A percentile compares a stretch with the other conserved stretches of the same genome.
Conservation (phyloP, 1,140 invertebrate genomes). For the Drosophila neocordata region DNA sequence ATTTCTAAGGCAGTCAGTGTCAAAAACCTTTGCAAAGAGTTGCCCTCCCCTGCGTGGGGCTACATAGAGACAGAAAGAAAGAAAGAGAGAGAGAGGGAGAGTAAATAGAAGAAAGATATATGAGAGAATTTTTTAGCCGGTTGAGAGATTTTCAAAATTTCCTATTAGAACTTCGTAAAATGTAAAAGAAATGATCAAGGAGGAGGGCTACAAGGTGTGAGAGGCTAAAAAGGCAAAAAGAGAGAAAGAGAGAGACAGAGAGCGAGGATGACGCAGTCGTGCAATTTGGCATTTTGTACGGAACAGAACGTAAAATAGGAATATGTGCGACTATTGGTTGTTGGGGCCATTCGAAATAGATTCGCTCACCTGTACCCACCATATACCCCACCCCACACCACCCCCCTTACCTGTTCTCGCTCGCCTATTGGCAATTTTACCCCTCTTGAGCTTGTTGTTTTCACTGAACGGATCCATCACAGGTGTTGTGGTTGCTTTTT, state of each 20-base stretch:
- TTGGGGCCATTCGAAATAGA: constrained; percentile 62
- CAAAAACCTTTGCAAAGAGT: constrained; percentile 63
- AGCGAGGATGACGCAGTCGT: constrained; percentile 59
- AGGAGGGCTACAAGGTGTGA: too few relatives aligned
- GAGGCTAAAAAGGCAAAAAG: background rate
- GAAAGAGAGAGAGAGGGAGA: constrained; percentile 11
- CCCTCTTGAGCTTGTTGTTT: constrained; percentile 2
- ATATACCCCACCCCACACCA: background rate
- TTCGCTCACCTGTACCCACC: constrained; percentile 58
- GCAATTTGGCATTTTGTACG: constrained; percentile 70
- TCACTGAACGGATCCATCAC: constrained; percentile 39
- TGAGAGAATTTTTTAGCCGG: constrained; percentile 33
- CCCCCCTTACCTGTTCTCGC: too few relatives aligned
- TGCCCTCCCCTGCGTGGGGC: constrained; percentile 3
- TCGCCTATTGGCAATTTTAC: background rate
- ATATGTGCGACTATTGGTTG: constrained; percentile 53
- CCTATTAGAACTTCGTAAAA: background rate
- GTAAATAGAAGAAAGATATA: too few relatives aligned
- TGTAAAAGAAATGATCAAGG: background rate
- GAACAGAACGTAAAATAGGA: constrained; percentile 11
- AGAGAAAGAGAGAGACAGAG: background rate
- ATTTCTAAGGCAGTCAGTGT: constrained; percentile 72
- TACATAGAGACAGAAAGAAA: background rate
- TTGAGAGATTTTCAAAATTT: constrained; percentile 5
- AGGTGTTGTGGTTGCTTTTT: constrained; percentile 47